These are phyloP conservation scores for Nyctereutes procyonoides DNA, from an alignment of 2,113 vertebrate species.

Conservation along the genomic window DNA sequence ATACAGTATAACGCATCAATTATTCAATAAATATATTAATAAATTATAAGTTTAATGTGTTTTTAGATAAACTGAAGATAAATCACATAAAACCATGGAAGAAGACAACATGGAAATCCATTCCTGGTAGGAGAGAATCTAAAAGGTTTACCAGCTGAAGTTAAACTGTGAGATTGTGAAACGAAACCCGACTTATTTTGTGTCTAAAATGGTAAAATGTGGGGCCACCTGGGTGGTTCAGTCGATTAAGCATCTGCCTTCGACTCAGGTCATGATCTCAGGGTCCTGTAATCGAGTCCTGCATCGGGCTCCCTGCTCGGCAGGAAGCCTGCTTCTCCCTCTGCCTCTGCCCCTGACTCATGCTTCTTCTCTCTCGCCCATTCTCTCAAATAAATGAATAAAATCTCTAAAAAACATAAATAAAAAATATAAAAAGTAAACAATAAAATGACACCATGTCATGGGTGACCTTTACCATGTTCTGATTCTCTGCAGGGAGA, in stretches of 20 bases:
- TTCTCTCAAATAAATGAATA: neutral
- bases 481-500: too few species aligned
- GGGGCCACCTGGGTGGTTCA: neutral
- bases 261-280: neutral
- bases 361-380: too few species aligned
- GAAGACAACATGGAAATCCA: neutral
- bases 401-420: neutral
- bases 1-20: neutral
- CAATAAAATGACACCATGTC: neutral
- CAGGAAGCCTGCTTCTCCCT: neutral
- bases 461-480: neutral
- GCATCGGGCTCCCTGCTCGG: too few species aligned
- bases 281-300: neutral
- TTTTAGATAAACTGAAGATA: neutral
- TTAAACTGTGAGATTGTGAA: neutral
- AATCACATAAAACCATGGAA: too few species aligned
- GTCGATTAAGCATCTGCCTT: neutral
- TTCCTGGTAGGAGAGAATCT: rapidly evolving
- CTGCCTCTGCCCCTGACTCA: neutral
- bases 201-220: too few species aligned
- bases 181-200: rapidly evolving
- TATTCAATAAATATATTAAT: neutral
- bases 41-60: neutral
- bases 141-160: neutral
- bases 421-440: too few species aligned